Percentiles rank a stretch among this genome's conserved stretches.
Evolutionary conservation across 2,888 invertebrate species (phyloP).

Genomic region (Artemia sinica): DNA sequence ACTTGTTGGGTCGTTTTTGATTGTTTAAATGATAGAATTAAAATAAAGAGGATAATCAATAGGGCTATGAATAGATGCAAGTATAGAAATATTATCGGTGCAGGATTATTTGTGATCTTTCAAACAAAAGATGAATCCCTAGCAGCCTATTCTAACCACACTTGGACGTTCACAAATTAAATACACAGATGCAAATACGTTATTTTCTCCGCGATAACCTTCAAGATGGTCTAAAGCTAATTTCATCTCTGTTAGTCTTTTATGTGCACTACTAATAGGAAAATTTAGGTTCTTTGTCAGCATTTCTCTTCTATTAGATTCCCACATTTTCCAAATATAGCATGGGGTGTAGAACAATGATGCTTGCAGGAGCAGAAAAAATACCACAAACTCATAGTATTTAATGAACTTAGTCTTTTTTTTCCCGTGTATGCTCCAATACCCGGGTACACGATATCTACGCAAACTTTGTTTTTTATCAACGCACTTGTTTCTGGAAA

Average conservation of each 20-base stretch:
- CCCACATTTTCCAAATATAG: constrained; percentile 30
- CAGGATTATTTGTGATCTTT: too few species aligned
- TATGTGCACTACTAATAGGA: constrained; percentile 35
- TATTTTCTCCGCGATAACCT: constrained; percentile 27
- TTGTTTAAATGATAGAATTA: too few species aligned
- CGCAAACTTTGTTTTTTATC: neutral
- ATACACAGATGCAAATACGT: constrained; percentile 27
- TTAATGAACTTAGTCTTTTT: constrained; percentile 37
- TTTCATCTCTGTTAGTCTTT: constrained; percentile 15
- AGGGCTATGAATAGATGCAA: too few species aligned
- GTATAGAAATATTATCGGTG: too few species aligned
- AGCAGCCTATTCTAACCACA: too few species aligned
- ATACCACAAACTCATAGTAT: constrained; percentile 32
- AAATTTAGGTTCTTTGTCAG: constrained; percentile 58
- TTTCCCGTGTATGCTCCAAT: constrained; percentile 24
- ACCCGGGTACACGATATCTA: constrained; percentile 16
- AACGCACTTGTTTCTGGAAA: constrained; percentile 25
- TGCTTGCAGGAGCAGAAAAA: constrained; percentile 31
- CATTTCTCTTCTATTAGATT: constrained; percentile 43
- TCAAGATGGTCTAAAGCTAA: constrained; percentile 28
- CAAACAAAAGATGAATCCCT: too few species aligned
- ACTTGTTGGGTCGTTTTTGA: too few species aligned
- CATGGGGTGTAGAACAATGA: constrained; percentile 29
- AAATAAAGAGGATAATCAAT: too few species aligned
- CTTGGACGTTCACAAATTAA: constrained; percentile 27